These are phyloP conservation scores for Tympanoctomys barrerae DNA, from an alignment of 2,797 vertebrate species.

Conservation along the genomic window DNA sequence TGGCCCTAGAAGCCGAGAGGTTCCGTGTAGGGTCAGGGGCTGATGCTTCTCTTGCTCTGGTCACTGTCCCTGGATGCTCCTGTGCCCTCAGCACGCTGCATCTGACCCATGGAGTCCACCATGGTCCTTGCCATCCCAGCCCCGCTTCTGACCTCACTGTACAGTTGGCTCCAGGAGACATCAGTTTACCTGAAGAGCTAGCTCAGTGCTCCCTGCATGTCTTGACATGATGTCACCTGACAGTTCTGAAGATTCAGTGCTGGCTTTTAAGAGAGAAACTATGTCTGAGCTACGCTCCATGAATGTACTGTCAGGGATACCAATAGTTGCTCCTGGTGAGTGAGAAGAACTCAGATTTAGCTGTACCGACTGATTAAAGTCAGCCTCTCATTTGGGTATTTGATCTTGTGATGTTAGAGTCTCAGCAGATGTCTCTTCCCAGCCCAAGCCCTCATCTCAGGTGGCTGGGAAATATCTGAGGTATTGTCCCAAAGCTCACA, in stretches of 20 bases:
- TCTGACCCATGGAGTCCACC: not conserved
- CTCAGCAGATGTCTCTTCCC: not conserved
- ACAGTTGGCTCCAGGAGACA: not conserved
- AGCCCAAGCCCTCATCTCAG: not conserved
- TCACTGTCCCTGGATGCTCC: not conserved
- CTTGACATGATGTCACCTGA: not conserved
- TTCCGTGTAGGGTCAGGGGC: not conserved
- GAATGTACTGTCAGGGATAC: not conserved
- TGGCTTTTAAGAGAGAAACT: not conserved
- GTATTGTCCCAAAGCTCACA: not conserved
- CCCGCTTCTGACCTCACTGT: not conserved
- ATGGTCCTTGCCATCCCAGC: not conserved
- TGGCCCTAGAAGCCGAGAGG: rapidly evolving
- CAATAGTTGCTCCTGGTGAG: not conserved
- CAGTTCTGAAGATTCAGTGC: not conserved
- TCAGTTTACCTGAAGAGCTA: not conserved
- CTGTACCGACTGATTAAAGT: not conserved
- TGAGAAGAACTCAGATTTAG: not conserved
- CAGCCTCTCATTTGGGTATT: not conserved
- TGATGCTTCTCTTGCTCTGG: not conserved
- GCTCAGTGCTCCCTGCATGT: rapidly evolving
- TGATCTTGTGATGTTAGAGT: not conserved
- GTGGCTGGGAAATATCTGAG: not conserved
- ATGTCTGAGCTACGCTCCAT: not conserved
- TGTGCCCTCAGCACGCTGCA: not conserved